These are phyloP conservation scores for Pelusios castaneus DNA, from an alignment of 2,113 vertebrate genomes.

Conservation along the genomic window DNA sequence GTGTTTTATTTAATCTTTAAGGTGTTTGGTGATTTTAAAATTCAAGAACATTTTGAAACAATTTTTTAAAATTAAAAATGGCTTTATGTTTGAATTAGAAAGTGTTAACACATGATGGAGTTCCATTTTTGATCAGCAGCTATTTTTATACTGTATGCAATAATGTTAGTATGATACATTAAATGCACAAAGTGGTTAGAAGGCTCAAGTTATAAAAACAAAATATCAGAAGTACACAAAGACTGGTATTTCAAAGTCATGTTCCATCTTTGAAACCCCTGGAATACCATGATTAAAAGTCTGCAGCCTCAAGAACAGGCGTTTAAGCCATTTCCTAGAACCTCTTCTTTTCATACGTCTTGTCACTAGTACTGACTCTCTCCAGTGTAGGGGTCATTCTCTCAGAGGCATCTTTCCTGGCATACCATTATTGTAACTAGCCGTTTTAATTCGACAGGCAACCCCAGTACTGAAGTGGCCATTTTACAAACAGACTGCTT, in stretches of 20 bases:
- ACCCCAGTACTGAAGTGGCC: background rate
- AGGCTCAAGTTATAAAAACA: background rate
- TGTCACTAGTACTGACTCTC: background rate
- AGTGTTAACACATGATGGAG: background rate
- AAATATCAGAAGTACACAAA: fast-evolving
- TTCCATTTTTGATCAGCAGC: background rate
- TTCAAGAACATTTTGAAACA: background rate
- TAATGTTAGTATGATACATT: background rate
- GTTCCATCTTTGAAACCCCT: background rate
- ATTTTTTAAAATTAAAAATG: background rate
- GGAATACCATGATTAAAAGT: background rate
- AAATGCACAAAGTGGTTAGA: background rate
- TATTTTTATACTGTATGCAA: background rate
- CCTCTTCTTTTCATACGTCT: background rate
- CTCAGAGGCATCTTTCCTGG: background rate
- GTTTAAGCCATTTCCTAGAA: conserved; percentile 22
- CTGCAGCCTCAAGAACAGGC: background rate
- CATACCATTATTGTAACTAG: background rate
- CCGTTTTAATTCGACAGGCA: background rate
- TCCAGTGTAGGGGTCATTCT: background rate
- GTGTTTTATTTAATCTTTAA: background rate
- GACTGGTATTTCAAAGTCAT: background rate
- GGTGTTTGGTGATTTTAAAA: background rate
- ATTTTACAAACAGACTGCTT: background rate
- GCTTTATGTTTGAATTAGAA: background rate